Evolutionary conservation across 2,888 invertebrate species (phyloP), one percentile per base, ranked within the genome.

Genomic region (Branchipolynoe longqiensis): DNA sequence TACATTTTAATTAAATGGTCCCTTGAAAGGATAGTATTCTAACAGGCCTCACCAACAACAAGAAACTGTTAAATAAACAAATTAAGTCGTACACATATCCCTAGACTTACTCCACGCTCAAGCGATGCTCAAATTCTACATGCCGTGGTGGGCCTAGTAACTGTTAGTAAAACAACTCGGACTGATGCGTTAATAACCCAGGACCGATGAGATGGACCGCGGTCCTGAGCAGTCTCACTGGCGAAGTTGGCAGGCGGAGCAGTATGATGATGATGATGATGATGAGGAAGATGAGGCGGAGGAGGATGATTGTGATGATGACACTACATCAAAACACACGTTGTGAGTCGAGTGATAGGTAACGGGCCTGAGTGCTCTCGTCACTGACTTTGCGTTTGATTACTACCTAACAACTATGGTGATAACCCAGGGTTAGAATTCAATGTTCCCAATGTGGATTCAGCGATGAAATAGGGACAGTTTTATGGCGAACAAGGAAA

Each of bases 221-320:
- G 36, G 18, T 18, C 22, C 69, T n/a, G 36, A 69, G 8, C 1
- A 4, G n/a, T n/a, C n/a, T 22, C 69, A 69, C 2, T 0, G 2
- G 36, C 14, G 12, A 22, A 38, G 69, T 25, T 33, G 18, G 48
- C 8, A 62, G 25, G 62, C 25, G 25, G 62, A 62, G 14, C n/a
- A 28, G 62, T 25, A 69, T 12, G 69, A n/a, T 12, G 69, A 69
- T 12, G 33, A 69, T 33, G 69, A 69, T 33, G 69, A 69, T 33
- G 69, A 64, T 28, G 33, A 31, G 28, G 64, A 69, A 14, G 69
- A 69, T 69, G 69, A n/a, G 33, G 69, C 0, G 36, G 69, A 69
- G 38, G 69, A 69, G 69, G 36, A 69, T 33, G 69, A 69, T n/a
- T 33, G 36, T 33, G 33, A 33, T 69, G 69, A 69, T 69, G 69